Conservation (phyloP, 2,797 vertebrate species). For the Takifugu rubripes region DNA sequence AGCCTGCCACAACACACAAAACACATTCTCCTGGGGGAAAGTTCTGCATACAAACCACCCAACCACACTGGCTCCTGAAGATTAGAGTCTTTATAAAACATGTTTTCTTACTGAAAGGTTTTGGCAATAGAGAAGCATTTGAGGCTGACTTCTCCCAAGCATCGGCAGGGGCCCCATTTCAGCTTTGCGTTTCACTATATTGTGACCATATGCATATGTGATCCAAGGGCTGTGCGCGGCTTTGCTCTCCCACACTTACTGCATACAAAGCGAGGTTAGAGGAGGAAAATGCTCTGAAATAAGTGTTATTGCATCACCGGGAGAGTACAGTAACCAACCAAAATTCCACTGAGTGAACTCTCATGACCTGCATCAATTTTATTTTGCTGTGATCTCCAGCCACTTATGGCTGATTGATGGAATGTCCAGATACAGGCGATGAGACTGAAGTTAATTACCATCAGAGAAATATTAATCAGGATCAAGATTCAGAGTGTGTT, state of each 20-base stretch:
- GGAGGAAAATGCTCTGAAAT: not conserved
- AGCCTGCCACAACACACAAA: not conserved
- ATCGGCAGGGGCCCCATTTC: slow-evolving; percentile 1
- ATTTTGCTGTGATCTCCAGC: slow-evolving; percentile 42
- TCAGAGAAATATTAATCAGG: slow-evolving; percentile 48
- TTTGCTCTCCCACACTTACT: no score
- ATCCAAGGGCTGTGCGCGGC: not conserved
- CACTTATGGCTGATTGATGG: slow-evolving; percentile 51
- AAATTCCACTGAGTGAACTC: slow-evolving; percentile 37
- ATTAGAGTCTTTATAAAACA: slow-evolving; percentile 1
- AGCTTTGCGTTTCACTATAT: not conserved
- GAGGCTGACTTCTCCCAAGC: not conserved
- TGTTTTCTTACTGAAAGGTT: slow-evolving; percentile 1
- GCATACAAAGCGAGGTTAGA: no score
- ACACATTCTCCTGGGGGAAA: not conserved
- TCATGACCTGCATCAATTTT: slow-evolving; percentile 7
- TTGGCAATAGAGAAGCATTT: not conserved
- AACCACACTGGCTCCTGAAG: slow-evolving; percentile 1
- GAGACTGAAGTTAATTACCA: slow-evolving; percentile 52
- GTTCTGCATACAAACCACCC: not conserved
- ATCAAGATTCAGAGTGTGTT: slow-evolving; percentile 31
- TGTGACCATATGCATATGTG: not conserved
- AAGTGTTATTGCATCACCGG: slow-evolving; percentile 39
- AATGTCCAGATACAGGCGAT: slow-evolving; percentile 30
- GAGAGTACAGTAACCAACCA: slow-evolving; percentile 27